Evolutionary conservation across 2,113 vertebrate species (phyloP).

Genomic region (Myocastor coypus): DNA sequence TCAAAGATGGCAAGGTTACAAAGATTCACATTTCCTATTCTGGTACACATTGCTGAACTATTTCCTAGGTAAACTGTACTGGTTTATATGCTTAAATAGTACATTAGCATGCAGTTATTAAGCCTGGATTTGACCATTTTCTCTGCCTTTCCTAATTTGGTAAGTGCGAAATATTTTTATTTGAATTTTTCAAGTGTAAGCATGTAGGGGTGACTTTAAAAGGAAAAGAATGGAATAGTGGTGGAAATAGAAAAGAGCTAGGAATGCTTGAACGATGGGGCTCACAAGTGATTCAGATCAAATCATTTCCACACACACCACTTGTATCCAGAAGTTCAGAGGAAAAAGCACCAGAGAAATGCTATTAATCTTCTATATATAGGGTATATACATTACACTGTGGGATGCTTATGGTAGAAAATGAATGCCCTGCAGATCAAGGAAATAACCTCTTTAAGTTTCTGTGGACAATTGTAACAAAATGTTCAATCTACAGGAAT

Average conservation of each 20-base stretch:
- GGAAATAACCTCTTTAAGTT: conserved; percentile 82
- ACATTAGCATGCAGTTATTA: neutral
- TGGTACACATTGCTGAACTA: neutral
- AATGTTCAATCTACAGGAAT: conserved; percentile 79
- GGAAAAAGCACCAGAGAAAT: conserved; percentile 66
- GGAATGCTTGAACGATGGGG: conserved; percentile 13
- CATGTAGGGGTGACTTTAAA: neutral
- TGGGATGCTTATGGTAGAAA: conserved; percentile 73
- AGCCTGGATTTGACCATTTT: neutral
- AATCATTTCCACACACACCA: conserved; percentile 56
- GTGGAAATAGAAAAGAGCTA: conserved; percentile 37
- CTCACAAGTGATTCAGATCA: conserved; percentile 62
- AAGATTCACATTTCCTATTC: neutral
- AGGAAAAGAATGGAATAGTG: neutral
- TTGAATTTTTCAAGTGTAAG: conserved; percentile 3
- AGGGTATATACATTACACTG: conserved; percentile 76
- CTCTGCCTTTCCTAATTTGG: neutral
- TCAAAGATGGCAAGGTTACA: neutral
- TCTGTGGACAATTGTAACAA: conserved; percentile 79
- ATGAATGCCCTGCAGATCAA: conserved; percentile 80
- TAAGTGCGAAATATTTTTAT: conserved; percentile 20
- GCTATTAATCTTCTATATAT: conserved; percentile 80
- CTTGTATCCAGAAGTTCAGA: conserved; percentile 65
- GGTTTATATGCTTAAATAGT: neutral
- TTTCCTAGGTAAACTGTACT: neutral